These are phyloP conservation scores for Tinamus major DNA, from an alignment of 2,797 vertebrate species.

Conservation along the genomic window DNA sequence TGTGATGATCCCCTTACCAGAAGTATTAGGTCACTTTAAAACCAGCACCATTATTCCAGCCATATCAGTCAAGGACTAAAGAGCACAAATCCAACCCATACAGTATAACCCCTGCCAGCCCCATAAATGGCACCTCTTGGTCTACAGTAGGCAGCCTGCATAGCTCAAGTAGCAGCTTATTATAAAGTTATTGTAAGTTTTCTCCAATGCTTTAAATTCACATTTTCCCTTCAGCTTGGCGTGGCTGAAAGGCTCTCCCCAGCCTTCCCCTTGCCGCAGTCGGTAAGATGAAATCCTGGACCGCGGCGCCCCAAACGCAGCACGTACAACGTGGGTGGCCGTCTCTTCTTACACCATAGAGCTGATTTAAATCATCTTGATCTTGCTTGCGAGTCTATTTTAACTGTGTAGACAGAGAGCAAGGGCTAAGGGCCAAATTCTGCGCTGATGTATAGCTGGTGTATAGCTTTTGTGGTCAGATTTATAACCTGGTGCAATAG, in stretches of 20 bases:
- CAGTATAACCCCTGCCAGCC: background rate
- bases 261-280: rapidly evolving
- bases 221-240: background rate
- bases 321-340: conserved; percentile 6
- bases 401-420: conserved; percentile 21
- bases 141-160: background rate
- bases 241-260: background rate
- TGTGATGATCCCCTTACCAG: background rate
- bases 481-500: conserved; percentile 1
- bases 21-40: background rate
- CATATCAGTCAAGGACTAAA: background rate
- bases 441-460: conserved; percentile 36
- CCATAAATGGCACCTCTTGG: rapidly evolving
- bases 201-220: background rate
- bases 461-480: background rate
- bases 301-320: background rate
- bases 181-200: background rate
- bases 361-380: conserved; percentile 32
- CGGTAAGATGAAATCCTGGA: background rate
- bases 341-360: background rate
- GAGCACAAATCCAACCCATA: rapidly evolving
- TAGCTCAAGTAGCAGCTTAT: background rate
- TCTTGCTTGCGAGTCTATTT: conserved; percentile 36
- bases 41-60: background rate
- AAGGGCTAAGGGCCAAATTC: conserved; percentile 57